These are phyloP conservation scores for Chloropsis cyanopogon DNA, from an alignment of 2,113 vertebrate genomes.

Conservation along the genomic window DNA sequence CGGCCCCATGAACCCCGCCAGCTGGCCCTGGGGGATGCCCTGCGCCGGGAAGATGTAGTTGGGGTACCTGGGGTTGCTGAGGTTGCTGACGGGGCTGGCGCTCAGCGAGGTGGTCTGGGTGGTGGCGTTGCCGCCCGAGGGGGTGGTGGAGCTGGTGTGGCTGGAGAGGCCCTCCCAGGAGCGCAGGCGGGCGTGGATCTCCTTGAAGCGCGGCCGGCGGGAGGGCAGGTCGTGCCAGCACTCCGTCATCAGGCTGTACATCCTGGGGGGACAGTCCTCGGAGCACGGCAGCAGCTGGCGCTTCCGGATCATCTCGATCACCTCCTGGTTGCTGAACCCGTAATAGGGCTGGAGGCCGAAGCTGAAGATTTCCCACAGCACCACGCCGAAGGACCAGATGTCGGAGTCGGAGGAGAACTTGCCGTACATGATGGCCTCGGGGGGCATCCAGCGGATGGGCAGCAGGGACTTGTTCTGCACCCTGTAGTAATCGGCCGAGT, in stretches of 20 bases:
- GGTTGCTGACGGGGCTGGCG: slow-evolving; percentile 94
- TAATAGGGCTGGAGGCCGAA: slow-evolving; percentile 97
- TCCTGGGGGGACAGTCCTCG: slow-evolving; percentile 93
- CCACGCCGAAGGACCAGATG: slow-evolving; percentile 96
- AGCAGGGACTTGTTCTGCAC: slow-evolving; percentile 89
- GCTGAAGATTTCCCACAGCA: slow-evolving; percentile 98
- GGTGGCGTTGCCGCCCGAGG: slow-evolving; percentile 95
- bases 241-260: slow-evolving; percentile 95
- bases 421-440: slow-evolving; percentile 91
- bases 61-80: slow-evolving; percentile 91
- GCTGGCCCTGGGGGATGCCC: slow-evolving; percentile 84
- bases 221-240: slow-evolving; percentile 97
- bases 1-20: slow-evolving; percentile 83
- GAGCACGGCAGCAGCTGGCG: slow-evolving; percentile 93
- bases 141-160: slow-evolving; percentile 94
- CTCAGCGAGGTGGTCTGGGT: slow-evolving; percentile 98
- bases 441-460: slow-evolving; percentile 98
- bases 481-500: slow-evolving; percentile 92
- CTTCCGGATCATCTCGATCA: slow-evolving; percentile 97
- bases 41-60: slow-evolving; percentile 91
- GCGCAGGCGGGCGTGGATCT: slow-evolving; percentile 88
- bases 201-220: slow-evolving; percentile 89
- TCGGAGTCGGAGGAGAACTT: slow-evolving; percentile 96
- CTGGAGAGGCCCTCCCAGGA: slow-evolving; percentile 96
- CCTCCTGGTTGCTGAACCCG: slow-evolving; percentile 97